phyloP scores from a whole-genome alignment of 2,113 vertebrate species.

The Cichladusa arquata region DNA sequence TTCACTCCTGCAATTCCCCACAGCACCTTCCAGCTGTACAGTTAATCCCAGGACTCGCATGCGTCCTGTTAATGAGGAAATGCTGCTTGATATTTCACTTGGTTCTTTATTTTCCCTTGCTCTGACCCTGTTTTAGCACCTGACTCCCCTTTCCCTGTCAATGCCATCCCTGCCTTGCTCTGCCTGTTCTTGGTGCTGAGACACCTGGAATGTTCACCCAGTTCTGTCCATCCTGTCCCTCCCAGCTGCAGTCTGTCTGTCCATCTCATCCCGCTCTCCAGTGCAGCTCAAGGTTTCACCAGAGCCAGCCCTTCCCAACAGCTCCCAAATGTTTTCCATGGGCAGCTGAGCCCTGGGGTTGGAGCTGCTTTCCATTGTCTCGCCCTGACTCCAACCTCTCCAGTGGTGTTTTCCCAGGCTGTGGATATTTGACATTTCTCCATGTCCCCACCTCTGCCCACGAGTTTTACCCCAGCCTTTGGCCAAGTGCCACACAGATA shows the following conservation, averaged over 20 bases:
- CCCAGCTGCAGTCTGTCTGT: background rate
- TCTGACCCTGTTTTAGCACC: background rate
- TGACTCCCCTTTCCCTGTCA: rapidly evolving
- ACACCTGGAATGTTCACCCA: rapidly evolving
- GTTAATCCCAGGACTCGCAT: rapidly evolving
- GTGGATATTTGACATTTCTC: rapidly evolving
- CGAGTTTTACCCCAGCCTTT: background rate
- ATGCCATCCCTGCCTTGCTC: background rate
- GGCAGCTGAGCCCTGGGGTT: background rate
- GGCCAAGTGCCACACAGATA: background rate
- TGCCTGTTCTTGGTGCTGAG: background rate
- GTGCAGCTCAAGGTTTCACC: background rate
- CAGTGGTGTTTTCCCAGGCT: rapidly evolving
- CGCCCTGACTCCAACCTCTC: rapidly evolving
- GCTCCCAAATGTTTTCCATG: background rate
- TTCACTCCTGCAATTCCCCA: background rate
- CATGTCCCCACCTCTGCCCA: background rate
- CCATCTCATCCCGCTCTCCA: rapidly evolving
- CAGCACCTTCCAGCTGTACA: background rate
- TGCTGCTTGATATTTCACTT: rapidly evolving
- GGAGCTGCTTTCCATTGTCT: background rate
- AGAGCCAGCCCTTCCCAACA: rapidly evolving
- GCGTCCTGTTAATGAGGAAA: background rate
- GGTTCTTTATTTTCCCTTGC: background rate
- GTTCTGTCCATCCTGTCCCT: background rate